A percentile compares a stretch with the other conserved stretches of the same genome.
Evolutionary conservation across 1,140 invertebrate species (phyloP).

Genomic region (Ceratina australensis): DNA sequence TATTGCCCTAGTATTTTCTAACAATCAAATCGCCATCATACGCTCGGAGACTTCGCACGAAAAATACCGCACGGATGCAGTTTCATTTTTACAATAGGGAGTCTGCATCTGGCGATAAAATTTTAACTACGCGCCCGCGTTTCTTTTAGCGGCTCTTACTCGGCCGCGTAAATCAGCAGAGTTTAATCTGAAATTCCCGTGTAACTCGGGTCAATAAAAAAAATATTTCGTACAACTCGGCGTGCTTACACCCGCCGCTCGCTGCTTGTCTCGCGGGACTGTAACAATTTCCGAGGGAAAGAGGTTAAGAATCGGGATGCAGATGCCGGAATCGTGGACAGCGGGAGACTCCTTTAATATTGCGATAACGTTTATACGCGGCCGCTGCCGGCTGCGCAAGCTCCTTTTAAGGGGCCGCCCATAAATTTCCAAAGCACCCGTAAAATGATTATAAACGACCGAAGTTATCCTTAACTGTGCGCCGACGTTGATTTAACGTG

Average conservation of each 20-base stretch:
- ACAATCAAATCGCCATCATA: too few species aligned
- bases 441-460: conserved; percentile 66
- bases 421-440: conserved; percentile 60
- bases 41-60: too few species aligned
- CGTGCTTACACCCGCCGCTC: too few species aligned
- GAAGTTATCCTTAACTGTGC: conserved; percentile 60
- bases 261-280: too few species aligned
- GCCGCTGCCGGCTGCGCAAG: conserved; percentile 27
- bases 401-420: conserved; percentile 50
- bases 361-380: conserved; percentile 55
- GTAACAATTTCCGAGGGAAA: too few species aligned
- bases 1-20: too few species aligned
- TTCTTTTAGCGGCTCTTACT: conserved; percentile 19
- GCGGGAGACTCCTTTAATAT: conserved; percentile 48
- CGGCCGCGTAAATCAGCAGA: too few species aligned
- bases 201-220: too few species aligned
- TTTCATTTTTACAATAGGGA: not conserved
- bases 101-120: not conserved
- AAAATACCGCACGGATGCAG: not conserved
- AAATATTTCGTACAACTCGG: too few species aligned
- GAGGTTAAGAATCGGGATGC: conserved; percentile 20
- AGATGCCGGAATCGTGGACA: not conserved
- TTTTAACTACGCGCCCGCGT: not conserved
- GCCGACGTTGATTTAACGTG: conserved; percentile 64
- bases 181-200: too few species aligned